Conservation (phyloP, 2,797 vertebrate species). For the Artibeus jamaicensis region DNA sequence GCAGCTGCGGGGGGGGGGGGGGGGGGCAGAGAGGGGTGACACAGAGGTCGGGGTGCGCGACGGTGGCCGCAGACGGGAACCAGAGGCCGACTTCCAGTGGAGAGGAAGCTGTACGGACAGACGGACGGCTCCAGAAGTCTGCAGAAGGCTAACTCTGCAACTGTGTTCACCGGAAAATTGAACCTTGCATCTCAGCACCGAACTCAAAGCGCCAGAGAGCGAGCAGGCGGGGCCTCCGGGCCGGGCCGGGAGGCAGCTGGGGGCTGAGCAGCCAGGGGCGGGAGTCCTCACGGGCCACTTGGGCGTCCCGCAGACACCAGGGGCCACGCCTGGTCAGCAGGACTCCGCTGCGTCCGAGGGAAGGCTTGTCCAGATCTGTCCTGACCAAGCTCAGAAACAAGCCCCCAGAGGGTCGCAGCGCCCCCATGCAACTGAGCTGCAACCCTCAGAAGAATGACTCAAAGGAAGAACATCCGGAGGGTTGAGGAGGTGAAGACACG, state of each 20-base stretch:
- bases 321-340: not conserved
- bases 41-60: not conserved
- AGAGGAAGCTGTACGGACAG: rapidly evolving
- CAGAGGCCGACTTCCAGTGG: no score
- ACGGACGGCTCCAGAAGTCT: not conserved
- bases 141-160: no score
- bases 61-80: not conserved
- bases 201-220: not conserved
- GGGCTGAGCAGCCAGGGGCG: not conserved
- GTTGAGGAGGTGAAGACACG: not conserved
- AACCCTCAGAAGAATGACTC: not conserved
- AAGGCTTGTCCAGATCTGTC: not conserved
- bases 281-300: not conserved
- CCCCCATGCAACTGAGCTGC: no score
- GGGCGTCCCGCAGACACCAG: not conserved
- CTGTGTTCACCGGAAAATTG: rapidly evolving
- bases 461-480: not conserved
- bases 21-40: no score
- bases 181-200: rapidly evolving
- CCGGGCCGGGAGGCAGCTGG: not conserved
- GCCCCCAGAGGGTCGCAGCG: not conserved
- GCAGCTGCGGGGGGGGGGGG: no score
- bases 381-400: not conserved
- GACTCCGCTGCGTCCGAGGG: not conserved
- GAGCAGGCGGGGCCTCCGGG: not conserved